Conservation (phyloP, 2,888 invertebrate species). For the Trypoxylon attenuatum region DNA sequence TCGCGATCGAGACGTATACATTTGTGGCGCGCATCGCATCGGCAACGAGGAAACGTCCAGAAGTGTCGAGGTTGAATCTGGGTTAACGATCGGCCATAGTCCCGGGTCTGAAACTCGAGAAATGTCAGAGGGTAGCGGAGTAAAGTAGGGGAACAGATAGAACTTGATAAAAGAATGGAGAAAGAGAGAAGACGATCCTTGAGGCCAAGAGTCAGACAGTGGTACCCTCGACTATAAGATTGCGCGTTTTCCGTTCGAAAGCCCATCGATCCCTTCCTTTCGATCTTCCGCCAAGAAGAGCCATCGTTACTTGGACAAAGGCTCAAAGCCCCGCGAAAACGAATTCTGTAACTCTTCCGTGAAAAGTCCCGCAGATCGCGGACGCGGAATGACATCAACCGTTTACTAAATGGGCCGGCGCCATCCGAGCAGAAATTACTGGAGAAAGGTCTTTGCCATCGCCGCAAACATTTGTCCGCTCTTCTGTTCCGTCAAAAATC, state of each 20-base stretch:
- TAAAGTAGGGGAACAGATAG: constrained; percentile 27
- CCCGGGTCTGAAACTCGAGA: constrained; percentile 20
- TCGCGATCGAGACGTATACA: constrained; percentile 32
- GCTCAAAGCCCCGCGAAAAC: constrained; percentile 42
- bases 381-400: constrained; percentile 25
- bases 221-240: constrained; percentile 42
- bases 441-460: constrained; percentile 25
- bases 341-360: constrained; percentile 46
- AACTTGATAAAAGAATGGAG: constrained; percentile 41
- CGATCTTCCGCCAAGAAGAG: constrained; percentile 38
- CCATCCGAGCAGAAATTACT: constrained; percentile 23
- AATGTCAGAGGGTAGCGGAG: constrained; percentile 35
- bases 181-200: constrained; percentile 26
- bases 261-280: constrained; percentile 39
- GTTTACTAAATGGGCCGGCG: constrained; percentile 36
- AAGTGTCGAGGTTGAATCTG: constrained; percentile 42
- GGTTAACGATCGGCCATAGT: constrained; percentile 52
- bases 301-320: constrained; percentile 53
- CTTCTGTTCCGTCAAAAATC: no score
- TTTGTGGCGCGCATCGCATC: constrained; percentile 9
- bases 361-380: constrained; percentile 20
- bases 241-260: constrained; percentile 44
- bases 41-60: constrained; percentile 25
- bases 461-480: constrained; percentile 13
- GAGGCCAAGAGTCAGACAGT: constrained; percentile 17